Base-by-base conservation (phyloP, 2,797 vertebrate genomes). In the Oophaga sylvatica region DNA sequence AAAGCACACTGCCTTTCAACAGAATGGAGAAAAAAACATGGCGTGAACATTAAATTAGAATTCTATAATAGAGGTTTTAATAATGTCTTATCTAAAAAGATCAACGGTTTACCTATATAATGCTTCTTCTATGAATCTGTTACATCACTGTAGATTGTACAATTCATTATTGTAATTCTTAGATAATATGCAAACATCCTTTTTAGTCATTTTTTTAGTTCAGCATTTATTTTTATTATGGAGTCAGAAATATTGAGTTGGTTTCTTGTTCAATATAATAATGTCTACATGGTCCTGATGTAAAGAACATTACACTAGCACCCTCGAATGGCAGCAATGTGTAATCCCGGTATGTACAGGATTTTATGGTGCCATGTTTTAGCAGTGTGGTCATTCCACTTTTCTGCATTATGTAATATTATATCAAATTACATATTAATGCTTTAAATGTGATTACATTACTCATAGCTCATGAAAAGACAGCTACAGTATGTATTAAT, bases 321-420 rank as follows among this genome's bases (percentile, higher is more conserved):
- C 92, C 93, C 92, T 92, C 93, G 94, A 93, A 89, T 82, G 93
- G 91, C 19, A 90, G 9, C 20, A 20, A 53, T 26, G 16, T 76
- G 29, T 11, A 62, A 75, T 10, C 20, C 41, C 45, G 19, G 22
- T 48, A 75, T 12, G 2, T n/a, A 48, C 10, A 22, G 29, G 41
- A 48, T 22, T 75, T 73, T 48, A 29, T 73, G 35, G 9, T 20
- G 10, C 70, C 19, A 12, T 75, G 41, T 15, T 73, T 31, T 71
- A 16, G 35, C 41, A 19, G 0, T 41, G 10, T 48, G 48, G 0
- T n/a, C 0, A 67, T 67, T 65, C 11, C 11, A 53, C 17, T 59
- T 59, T 59, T 56, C 3, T 22, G 4, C 11, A 13, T 75, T 75
- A 48, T 73, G 6, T 53, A 73, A 71, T 71, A 6, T 41, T 29